These are phyloP conservation scores for Ophion ventricosus DNA, from an alignment of 2,888 invertebrate species.

Conservation along the genomic window DNA sequence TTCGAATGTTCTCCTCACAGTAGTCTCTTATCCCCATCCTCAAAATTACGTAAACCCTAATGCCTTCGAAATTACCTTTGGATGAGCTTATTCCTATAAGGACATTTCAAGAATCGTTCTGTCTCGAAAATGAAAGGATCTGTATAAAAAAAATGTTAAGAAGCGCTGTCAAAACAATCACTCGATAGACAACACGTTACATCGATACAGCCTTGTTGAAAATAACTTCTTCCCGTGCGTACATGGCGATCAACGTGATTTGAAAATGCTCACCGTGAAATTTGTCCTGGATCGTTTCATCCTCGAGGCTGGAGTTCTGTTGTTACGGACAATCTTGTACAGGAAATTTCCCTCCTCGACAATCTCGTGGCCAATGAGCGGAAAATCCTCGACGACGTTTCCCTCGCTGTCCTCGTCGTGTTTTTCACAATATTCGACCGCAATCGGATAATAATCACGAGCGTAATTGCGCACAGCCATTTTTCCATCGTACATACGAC, in stretches of 20 bases:
- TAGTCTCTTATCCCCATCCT: background rate
- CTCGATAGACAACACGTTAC: background rate
- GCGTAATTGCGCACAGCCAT: slow-evolving; percentile 35
- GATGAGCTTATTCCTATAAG: no score
- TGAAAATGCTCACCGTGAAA: slow-evolving; percentile 31
- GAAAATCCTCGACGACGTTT: slow-evolving; percentile 46
- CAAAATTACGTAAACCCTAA: background rate
- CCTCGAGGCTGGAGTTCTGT: background rate
- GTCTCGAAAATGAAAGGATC: background rate
- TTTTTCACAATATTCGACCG: slow-evolving; percentile 29
- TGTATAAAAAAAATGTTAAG: background rate
- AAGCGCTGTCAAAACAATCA: background rate
- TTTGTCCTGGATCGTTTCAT: slow-evolving; percentile 32
- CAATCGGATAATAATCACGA: slow-evolving; percentile 31
- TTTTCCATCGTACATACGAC: background rate
- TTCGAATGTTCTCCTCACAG: background rate
- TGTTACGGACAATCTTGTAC: slow-evolving; percentile 21
- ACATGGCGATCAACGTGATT: background rate
- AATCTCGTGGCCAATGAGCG: slow-evolving; percentile 42
- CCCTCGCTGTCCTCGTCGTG: slow-evolving; percentile 47
- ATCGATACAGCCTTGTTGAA: background rate
- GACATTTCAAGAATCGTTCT: background rate
- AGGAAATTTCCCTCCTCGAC: slow-evolving; percentile 12
- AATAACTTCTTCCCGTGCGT: background rate
- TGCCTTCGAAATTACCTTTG: background rate